Evolutionary conservation across 2,888 invertebrate species (phyloP), one percentile per base, ranked within the genome.

Genomic region (Autographa gamma): DNA sequence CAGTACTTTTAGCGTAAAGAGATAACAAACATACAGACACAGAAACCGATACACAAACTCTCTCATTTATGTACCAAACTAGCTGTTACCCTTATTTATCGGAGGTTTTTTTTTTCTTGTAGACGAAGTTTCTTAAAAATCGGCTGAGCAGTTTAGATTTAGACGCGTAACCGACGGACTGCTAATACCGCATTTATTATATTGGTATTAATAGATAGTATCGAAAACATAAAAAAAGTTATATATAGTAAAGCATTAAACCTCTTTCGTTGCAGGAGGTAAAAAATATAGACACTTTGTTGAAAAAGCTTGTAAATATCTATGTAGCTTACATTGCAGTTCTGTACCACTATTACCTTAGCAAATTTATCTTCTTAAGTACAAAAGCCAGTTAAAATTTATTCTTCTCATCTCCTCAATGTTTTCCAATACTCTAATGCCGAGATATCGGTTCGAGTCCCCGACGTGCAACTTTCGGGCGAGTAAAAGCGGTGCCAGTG

Each of bases 401-500:
- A 16, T 19, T 19, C 34, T 18, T 0, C 18, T 31, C n/a, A 19
- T 13, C 19, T 56, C 34, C 34, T 48, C 41, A 48, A 43, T n/a
- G 58, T 63, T 63, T 63, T 62, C 63, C 58, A 34, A 62, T 43
- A 62, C 62, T 13, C 25, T 67, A 31, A 67, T 32, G 25, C 67
- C 62, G 11, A 80, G 62, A 64, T 62, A 62, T 52, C 18, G 16
- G 38, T 71, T 58, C 62, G 58, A 77, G 54, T 77, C 77, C 61
- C 81, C 0, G 14, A 54, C 32, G 67, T 59, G 3, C 52, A 61
- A 73, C 73, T 77, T 81, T 31, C 66, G 58, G 54, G 52, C 19
- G 68, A 77, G 54, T 77, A 77, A 65, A 77, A 81, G 73, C 81
- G 63, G 77, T 77, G 60, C 61, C 64, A 66, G 66, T 56, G 68